Evolutionary conservation across 2,797 vertebrate genomes (phyloP).

Genomic region (Catamblyrhynchus diadema): DNA sequence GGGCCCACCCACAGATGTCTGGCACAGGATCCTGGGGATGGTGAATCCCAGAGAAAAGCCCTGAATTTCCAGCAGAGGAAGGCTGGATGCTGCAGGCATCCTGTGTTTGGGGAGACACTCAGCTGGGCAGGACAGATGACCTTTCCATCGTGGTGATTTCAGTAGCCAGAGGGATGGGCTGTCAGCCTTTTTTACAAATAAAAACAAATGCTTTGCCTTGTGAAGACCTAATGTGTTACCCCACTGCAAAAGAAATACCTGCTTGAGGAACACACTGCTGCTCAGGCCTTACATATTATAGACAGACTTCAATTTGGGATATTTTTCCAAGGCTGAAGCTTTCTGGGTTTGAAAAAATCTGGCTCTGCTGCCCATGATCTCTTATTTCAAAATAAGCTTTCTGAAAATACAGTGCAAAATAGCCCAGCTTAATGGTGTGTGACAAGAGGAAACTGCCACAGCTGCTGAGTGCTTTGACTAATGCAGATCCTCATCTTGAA

Average conservation of each 20-base stretch:
- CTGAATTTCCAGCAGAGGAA: neutral
- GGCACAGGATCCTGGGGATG: neutral
- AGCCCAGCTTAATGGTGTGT: neutral
- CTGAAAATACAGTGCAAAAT: neutral
- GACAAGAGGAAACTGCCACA: neutral
- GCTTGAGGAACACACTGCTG: neutral
- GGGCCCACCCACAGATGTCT: neutral
- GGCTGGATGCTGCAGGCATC: neutral
- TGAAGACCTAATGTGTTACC: neutral
- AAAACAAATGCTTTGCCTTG: neutral
- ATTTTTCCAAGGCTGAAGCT: neutral
- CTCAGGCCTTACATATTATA: neutral
- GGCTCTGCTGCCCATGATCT: neutral
- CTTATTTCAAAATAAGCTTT: neutral
- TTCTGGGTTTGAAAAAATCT: neutral
- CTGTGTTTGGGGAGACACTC: neutral
- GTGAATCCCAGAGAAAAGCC: neutral
- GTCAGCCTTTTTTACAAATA: neutral
- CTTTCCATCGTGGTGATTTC: neutral
- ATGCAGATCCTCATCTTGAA: neutral
- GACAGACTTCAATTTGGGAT: neutral
- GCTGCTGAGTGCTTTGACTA: neutral
- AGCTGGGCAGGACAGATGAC: neutral
- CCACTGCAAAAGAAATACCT: neutral
- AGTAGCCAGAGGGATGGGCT: neutral